Percentiles rank a stretch among this genome's conserved stretches.
Evolutionary conservation across 1,140 invertebrate species (phyloP).

Genomic region (Sarcophaga bullata): DNA sequence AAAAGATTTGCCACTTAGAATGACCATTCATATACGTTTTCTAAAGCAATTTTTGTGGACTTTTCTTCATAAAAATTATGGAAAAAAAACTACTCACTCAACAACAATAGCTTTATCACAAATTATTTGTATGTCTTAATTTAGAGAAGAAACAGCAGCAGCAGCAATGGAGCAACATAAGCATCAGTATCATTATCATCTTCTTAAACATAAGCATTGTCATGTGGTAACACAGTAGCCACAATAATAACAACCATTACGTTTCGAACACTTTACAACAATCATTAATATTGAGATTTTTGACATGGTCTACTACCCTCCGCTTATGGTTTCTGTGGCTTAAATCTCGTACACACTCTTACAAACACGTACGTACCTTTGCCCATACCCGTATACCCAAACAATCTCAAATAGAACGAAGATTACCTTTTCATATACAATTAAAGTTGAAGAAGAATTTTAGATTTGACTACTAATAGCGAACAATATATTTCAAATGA

Average conservation of each 20-base stretch:
- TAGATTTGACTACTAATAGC: too few species aligned
- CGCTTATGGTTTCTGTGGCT: background rate
- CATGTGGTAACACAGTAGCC: conserved; percentile 1
- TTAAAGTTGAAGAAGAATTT: background rate
- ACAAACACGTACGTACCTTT: background rate
- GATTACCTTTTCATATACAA: background rate
- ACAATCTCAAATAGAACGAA: background rate
- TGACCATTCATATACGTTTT: too few species aligned
- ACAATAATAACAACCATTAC: background rate
- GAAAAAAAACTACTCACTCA: too few species aligned
- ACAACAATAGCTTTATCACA: too few species aligned
- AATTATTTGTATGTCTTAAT: too few species aligned
- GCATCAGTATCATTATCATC: background rate
- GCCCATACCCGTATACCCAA: background rate
- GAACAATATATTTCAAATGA: too few species aligned
- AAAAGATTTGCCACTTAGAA: too few species aligned
- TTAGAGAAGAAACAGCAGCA: too few species aligned
- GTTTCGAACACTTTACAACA: conserved; percentile 5
- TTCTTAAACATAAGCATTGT: background rate
- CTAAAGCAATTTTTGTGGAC: too few species aligned
- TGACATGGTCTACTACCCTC: background rate
- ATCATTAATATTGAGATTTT: conserved; percentile 12
- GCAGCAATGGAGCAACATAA: background rate
- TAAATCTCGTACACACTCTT: background rate
- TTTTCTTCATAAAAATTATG: too few species aligned